Evolutionary conservation across 92 coral and sea anemone genomes (phyloP).

Genomic region (Porites divaricata): DNA sequence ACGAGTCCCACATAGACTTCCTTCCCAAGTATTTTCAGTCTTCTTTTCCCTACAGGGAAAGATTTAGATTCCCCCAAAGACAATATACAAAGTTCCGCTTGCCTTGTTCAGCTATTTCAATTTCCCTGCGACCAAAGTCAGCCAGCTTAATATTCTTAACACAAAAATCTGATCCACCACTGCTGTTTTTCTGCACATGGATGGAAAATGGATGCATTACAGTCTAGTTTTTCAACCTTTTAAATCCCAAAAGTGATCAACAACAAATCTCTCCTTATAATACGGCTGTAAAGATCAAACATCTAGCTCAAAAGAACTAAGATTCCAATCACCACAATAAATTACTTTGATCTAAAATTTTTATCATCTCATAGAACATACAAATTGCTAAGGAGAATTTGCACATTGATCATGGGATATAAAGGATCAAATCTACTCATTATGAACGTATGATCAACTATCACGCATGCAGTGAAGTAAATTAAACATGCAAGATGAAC

Average conservation of each 20-base stretch:
- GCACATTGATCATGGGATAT: neutral
- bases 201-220: constrained; percentile 48
- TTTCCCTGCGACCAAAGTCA: constrained; percentile 99
- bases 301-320: neutral
- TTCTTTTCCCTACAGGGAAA: neutral
- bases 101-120: constrained; percentile 99
- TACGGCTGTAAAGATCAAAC: neutral
- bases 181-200: constrained; percentile 90
- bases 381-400: neutral
- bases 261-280: neutral
- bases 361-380: neutral
- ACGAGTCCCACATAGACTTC: neutral
- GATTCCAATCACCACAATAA: neutral
- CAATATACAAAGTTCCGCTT: constrained; percentile 67
- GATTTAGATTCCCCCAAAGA: neutral
- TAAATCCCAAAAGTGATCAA: neutral
- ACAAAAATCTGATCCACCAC: constrained; percentile 97
- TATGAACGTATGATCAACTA: neutral
- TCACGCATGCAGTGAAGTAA: neutral
- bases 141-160: constrained; percentile 99
- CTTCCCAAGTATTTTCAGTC: neutral
- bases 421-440: neutral
- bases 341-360: too few species aligned
- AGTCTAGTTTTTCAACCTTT: constrained; percentile 10
- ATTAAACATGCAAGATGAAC: neutral